Base-by-base conservation (phyloP, 2,113 vertebrate species). In the Eurystomus gularis region DNA sequence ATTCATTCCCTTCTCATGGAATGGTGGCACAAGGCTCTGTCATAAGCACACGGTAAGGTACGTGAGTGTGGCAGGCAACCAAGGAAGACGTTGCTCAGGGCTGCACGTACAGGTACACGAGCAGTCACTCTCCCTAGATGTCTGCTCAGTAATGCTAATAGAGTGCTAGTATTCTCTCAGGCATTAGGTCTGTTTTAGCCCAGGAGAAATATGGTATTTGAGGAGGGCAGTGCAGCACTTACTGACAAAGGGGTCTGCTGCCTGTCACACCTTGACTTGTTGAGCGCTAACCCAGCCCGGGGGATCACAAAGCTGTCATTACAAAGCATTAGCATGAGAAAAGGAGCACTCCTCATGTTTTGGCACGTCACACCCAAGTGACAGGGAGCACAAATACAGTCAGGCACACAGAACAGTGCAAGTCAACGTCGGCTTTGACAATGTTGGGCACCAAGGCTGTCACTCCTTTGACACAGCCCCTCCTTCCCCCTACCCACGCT, bases 301-400 rank as follows among this genome's bases (percentile, higher is more conserved):
- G 91, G 96, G 89, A 97, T 97, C 96, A 84, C 88, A 92, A 90
- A 97, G 95, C 98, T 98, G 98, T 98, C 98, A 98, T 91, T 94
- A 94, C 24, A 71, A 21, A 87, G 16, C 88, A 98, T 98, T 98
- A 98, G 96, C 98, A 98, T 98, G 97, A 98, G 96, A 98, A 98
- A 98, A 96, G 96, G 88, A 98, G 96, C 92, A 11, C 95, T 96
- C 86, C 76, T 79, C 60, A 23, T 98, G 97, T 98, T 98, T 98
- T 98, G 98, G 97, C 98, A 98, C 95, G 98, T 98, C 97, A 97
- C 97, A 97, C 82, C 87, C 95, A 61, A 4, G 76, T 98, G 98
- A 98, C 98, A 98, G 84, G 97, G 96, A 96, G 97, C 97, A 98
- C 97, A 98, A 98, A 98, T 97, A 98, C 96, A 97, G 95, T 96